Evolutionary conservation across 2,888 invertebrate species (phyloP).

Genomic region (Hydroisotoma schaefferi): DNA sequence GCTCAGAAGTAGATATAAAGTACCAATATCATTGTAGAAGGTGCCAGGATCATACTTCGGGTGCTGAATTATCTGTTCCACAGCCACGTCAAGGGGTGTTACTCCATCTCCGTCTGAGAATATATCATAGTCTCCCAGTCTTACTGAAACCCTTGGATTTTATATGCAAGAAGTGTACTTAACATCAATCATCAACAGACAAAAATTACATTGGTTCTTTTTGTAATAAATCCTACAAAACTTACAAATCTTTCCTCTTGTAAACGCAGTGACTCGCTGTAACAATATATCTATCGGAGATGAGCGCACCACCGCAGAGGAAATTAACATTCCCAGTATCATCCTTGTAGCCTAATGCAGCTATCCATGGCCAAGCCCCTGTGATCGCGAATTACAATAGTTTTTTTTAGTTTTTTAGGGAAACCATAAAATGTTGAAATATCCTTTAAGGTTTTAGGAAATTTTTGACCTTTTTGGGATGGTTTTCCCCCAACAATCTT

Average conservation of each 20-base stretch:
- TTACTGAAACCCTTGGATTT: constrained; percentile 58
- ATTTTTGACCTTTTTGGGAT: constrained; percentile 39
- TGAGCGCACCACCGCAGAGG: constrained; percentile 67
- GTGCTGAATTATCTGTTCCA: constrained; percentile 63
- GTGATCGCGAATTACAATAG: constrained; percentile 1
- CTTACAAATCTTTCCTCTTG: constrained; percentile 61
- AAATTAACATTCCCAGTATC: constrained; percentile 40
- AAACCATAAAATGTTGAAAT: neutral
- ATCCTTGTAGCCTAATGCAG: constrained; percentile 66
- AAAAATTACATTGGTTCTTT: too few relatives aligned
- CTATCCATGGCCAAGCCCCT: constrained; percentile 80
- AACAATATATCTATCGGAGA: constrained; percentile 66
- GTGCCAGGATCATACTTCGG: constrained; percentile 63
- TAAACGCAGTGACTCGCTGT: constrained; percentile 76
- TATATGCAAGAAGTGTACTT: neutral
- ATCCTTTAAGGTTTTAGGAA: neutral
- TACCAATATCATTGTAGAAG: constrained; percentile 67
- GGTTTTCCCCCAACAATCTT: constrained; percentile 43
- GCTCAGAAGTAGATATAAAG: neutral
- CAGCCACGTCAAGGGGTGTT: constrained; percentile 60
- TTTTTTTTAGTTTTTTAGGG: constrained; percentile 1
- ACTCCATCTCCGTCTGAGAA: constrained; percentile 62
- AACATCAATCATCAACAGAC: too few relatives aligned
- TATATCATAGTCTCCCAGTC: constrained; percentile 75
- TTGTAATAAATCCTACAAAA: constrained; percentile 37